Evolutionary conservation across 2,797 vertebrate species (phyloP), one percentile per base, ranked within the genome.

Genomic region (Sciaenops ocellatus): DNA sequence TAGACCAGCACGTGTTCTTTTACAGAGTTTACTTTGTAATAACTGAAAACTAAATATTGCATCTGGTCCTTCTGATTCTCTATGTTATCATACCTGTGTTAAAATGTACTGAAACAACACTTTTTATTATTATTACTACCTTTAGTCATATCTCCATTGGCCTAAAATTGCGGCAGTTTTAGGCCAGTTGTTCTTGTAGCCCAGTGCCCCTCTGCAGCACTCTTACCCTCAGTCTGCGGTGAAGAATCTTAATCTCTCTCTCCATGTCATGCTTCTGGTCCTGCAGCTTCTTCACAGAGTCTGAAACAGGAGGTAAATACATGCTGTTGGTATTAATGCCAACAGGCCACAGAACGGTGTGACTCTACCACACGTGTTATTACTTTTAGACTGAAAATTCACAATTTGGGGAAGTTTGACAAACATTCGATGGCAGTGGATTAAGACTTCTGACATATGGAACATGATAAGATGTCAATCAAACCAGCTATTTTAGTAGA

Each of bases 231-330:
- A 99, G 94, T 77, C 96, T 96, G 79, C 97, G 94, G 80, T 98
- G 97, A 34, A 99, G 96, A 63, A 97, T 98, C 94, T 99, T 99
- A 60, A 98, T 98, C 89, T 99, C 98, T 88, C 97, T 94, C 87
- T 99, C 98, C 97, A 98, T 98, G 90, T 98, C 97, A 38, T 98
- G 97, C 69, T 97, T 98, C 90, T 98, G 97, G 89, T 99, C 97
- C 84, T 99, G 97, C 73, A 98, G 96, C 88, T 99, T 99, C 92
- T 98, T 98, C 82, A 98, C 97, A 0, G 97, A 96, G 90, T 98
- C 98, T 96, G 79, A 90, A 77, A 91, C 3, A 74, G 51, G 55
- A 87, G 84, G 44, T 38, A 72, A 60, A 83, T 17, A 9, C 47
- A 76, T 64, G 57, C 46, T 30, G 10, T 38, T 61, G 22, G 28